phyloP scores from a whole-genome alignment of 2,888 invertebrate species.

The Machimus atricapillus region DNA sequence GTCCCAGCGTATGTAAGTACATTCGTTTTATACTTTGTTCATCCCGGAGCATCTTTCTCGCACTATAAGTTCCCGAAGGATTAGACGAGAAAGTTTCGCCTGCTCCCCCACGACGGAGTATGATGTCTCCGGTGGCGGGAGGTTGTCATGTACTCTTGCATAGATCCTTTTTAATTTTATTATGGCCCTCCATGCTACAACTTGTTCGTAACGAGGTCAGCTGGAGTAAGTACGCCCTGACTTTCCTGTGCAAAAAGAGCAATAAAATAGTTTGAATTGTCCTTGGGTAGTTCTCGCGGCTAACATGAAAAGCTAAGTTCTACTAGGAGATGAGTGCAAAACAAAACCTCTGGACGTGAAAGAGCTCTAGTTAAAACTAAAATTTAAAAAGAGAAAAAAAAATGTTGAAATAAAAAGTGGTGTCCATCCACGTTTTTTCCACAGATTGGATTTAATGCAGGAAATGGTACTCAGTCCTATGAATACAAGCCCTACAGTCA shows the following conservation, averaged over 20 bases:
- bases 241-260: not conserved
- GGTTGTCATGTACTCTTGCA: not conserved
- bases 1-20: constrained; percentile 82
- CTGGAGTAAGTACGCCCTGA: not conserved
- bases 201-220: not conserved
- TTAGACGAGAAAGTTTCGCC: not conserved
- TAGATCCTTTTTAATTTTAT: not conserved
- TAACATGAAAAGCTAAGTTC: not conserved
- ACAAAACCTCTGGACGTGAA: not conserved
- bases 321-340: not conserved
- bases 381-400: too few relatives aligned
- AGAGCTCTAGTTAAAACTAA: not conserved
- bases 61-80: not conserved
- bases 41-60: not conserved
- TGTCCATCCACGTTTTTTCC: not conserved
- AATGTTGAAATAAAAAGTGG: not conserved
- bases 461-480: constrained; percentile 88
- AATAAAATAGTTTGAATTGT: not conserved
- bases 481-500: constrained; percentile 93
- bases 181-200: not conserved
- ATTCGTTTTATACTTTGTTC: not conserved
- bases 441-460: constrained; percentile 95
- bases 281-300: not conserved
- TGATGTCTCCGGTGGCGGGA: not conserved
- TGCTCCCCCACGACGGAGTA: not conserved